Percentiles rank a stretch among this genome's conserved stretches.
Conservation (phyloP, 2,888 invertebrate species). For the Lagria hirta region DNA sequence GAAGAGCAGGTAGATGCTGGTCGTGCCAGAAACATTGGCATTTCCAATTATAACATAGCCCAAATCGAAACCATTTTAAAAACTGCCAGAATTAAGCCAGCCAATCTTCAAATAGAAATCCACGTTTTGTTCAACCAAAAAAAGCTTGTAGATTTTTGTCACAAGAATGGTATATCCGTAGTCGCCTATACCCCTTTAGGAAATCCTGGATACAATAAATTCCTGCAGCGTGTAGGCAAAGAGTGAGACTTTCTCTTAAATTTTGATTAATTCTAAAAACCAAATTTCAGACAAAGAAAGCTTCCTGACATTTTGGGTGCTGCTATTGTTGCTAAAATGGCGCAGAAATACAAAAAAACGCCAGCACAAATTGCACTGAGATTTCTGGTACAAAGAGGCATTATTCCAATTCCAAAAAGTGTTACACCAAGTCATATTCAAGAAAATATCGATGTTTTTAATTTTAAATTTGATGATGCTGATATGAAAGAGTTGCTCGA, state of each 20-base stretch:
- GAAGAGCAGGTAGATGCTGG: slow-evolving; percentile 66
- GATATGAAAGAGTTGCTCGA: slow-evolving; percentile 62
- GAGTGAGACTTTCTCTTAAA: no score
- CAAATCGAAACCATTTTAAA: slow-evolving; percentile 68
- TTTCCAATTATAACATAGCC: slow-evolving; percentile 74
- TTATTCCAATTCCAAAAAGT: slow-evolving; percentile 80
- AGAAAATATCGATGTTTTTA: slow-evolving; percentile 73
- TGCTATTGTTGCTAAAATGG: no score
- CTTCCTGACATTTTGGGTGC: no score
- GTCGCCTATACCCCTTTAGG: slow-evolving; percentile 58
- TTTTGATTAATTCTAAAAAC: no score
- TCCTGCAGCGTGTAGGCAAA: no score
- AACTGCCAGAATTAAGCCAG: slow-evolving; percentile 61
- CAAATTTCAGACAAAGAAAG: no score
- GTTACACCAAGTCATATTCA: slow-evolving; percentile 68
- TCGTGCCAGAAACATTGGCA: slow-evolving; percentile 71
- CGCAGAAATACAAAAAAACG: no score
- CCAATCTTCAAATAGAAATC: slow-evolving; percentile 67
- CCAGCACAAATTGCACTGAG: slow-evolving; percentile 74
- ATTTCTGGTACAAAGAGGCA: slow-evolving; percentile 67
- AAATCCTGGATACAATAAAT: slow-evolving; percentile 53
- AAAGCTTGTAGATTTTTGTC: slow-evolving; percentile 52
- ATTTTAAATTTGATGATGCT: slow-evolving; percentile 62
- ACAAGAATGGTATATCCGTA: slow-evolving; percentile 49
- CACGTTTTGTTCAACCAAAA: slow-evolving; percentile 57